Base-by-base conservation (phyloP, 2,113 vertebrate genomes). In the Callipepla californica region DNA sequence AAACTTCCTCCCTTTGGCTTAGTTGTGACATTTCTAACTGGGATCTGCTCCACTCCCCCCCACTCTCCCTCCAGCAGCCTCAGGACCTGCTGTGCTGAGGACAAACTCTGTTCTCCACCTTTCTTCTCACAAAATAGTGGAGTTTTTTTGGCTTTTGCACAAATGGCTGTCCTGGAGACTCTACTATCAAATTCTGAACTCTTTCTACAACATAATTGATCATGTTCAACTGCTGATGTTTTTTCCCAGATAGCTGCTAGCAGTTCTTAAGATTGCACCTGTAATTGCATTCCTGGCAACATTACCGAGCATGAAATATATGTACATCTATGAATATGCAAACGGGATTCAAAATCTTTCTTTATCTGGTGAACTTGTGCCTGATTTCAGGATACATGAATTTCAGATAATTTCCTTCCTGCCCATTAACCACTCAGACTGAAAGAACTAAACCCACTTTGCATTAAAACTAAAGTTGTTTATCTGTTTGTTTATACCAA, bases 211-310 rank as follows among this genome's bases (percentile, higher is more conserved):
- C 11, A 6, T 34, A 38, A 59, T 26, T 5, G 8, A 2, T 50
- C 28, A 8, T 13, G 32, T 25, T 22, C 8, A 90, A 34, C 20
- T 0, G 0, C 2, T 62, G 0, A 53, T 8, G 51, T 53, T 10
- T 88, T 80, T 73, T n/a, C 50, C 20, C 9, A 70, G 68, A 5
- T 59, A 45, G 6, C 50, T 63, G 7, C 32, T 34, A 42, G 19
- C 9, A 9, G 68, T 85, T 89, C 58, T 47, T 11, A 20, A 67
- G 79, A 7, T 18, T 19, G 19, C 5, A 5, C 6, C 6, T 23
- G 25, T 34, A 51, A 20, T 13, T 65, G 28, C 47, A 42, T 26
- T 75, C 12, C 69, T 50, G 25, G 8, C 5, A 36, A 15, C 0
- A 4, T 2, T 13, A 14, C 26, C 8, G 61, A 50, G 26, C 3